phyloP scores from a whole-genome alignment of 2,797 vertebrate genomes.

The Poeciliopsis turneri region DNA sequence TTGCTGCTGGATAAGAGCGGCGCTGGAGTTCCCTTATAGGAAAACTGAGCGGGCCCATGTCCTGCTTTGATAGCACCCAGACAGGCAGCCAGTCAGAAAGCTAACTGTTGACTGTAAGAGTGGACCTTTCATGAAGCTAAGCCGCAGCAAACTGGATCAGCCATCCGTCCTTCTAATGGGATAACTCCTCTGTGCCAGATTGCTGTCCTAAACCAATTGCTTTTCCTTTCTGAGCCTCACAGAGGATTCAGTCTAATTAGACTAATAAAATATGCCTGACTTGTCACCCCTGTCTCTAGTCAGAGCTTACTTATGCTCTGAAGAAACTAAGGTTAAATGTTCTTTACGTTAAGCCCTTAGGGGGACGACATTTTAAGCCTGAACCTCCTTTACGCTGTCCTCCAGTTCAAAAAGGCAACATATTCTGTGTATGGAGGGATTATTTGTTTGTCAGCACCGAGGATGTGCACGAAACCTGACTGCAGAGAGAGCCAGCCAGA shows the following conservation, averaged over 20 bases:
- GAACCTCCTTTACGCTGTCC: background rate
- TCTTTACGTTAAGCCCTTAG: background rate
- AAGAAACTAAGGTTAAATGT: constrained; percentile 2
- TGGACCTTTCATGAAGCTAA: constrained; percentile 29
- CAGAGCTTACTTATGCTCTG: constrained; percentile 15
- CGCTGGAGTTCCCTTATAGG: constrained; percentile 60
- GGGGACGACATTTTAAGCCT: background rate
- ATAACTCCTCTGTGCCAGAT: background rate
- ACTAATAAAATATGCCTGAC: constrained; percentile 25
- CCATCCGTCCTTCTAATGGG: constrained; percentile 5
- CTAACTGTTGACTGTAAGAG: constrained; percentile 10
- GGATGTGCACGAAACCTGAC: no score
- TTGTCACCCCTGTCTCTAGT: constrained; percentile 16
- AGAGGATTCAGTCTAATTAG: constrained; percentile 34
- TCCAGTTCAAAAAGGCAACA: background rate
- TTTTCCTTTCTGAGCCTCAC: constrained; percentile 15
- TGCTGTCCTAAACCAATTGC: constrained; percentile 37
- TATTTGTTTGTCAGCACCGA: no score
- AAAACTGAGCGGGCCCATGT: constrained; percentile 59
- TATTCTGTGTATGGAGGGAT: background rate
- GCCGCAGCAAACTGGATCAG: constrained; percentile 1
- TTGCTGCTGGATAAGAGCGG: constrained; percentile 64
- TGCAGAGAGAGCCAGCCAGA: no score
- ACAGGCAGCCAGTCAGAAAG: constrained; percentile 9
- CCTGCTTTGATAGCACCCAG: constrained; percentile 64